These are phyloP conservation scores for Brachionichthys hirsutus DNA, from an alignment of 2,113 vertebrate genomes.

Conservation along the genomic window DNA sequence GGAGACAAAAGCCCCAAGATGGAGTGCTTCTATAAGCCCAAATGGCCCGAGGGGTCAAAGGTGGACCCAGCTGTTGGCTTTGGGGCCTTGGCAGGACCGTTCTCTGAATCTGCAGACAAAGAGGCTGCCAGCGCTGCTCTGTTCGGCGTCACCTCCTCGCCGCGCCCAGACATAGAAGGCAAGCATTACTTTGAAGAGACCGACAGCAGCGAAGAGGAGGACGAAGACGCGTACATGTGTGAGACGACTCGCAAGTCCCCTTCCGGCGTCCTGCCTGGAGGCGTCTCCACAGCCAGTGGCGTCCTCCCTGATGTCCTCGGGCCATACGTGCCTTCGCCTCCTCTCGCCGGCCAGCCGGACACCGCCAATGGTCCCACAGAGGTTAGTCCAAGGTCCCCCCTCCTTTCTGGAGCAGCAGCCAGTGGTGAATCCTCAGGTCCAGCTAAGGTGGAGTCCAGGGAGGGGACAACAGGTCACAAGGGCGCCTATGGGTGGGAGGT, in stretches of 20 bases:
- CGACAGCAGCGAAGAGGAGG: constrained; percentile 80
- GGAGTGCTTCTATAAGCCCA: constrained; percentile 75
- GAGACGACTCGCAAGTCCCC: constrained; percentile 69
- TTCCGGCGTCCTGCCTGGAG: constrained; percentile 45
- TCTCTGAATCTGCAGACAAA: constrained; percentile 59
- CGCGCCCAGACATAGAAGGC: constrained; percentile 74
- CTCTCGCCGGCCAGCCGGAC: constrained; percentile 62
- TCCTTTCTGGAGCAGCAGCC: constrained; percentile 41
- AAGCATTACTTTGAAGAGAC: constrained; percentile 79
- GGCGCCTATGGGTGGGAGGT: constrained; percentile 73
- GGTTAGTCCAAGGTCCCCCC: constrained; percentile 70
- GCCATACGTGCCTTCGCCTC: constrained; percentile 66
- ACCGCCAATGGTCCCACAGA: constrained; percentile 85
- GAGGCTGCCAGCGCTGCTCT: constrained; percentile 73
- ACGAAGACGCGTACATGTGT: constrained; percentile 72
- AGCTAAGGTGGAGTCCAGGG: constrained; percentile 59
- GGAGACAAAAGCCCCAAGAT: constrained; percentile 77
- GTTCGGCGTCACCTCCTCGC: constrained; percentile 80
- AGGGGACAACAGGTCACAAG: constrained; percentile 68
- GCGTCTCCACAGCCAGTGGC: constrained; percentile 24
- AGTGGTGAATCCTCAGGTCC: constrained; percentile 44
- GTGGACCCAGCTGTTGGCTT: constrained; percentile 52
- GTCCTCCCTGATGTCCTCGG: constrained; percentile 70
- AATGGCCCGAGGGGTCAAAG: constrained; percentile 64
- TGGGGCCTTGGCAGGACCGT: constrained; percentile 45